Base-by-base conservation (phyloP, 1,140 invertebrate species). In the Chironomus striatipennis region DNA sequence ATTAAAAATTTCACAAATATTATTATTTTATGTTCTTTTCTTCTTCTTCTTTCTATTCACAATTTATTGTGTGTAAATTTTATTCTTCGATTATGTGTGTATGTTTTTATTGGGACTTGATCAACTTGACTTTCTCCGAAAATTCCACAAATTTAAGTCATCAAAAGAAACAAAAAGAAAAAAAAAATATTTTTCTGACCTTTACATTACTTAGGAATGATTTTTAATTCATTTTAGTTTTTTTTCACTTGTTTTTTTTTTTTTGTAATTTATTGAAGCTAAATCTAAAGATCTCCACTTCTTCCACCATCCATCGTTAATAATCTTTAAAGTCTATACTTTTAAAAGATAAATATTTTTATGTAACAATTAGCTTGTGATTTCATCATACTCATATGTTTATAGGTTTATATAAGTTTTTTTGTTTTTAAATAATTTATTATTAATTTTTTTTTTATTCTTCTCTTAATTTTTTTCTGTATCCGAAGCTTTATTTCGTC, bases 351-450 rank as follows among this genome's bases (percentile, higher is more conserved):
- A 70, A 70, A 70, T 70, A 70, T 70, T 70, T 34, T 70, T 21
- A 70, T 70, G 65, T 70, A 70, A 70, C 65, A 70, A 70, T 70
- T 70, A 70, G 65, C 65, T 57, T 57, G 65, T 70, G 65, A 70
- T 70, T 57, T 70, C 65, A 70, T 70, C 65, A 57, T 57, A 57
- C 18, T 70, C 65, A 70, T 70, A 70, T 70, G 65, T 70, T n/a
- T 18, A 70, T 70, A 70, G 65, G 17, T 70, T 70, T 70, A 70
- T 70, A 70, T 70, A 70, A 70, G 17, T 70, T 70, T 70, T 70
- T 67, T 67, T 18, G 3, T 9, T 18, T 70, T 20, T 70, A 18
- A 20, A 70, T 70, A 70, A 8, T n/a, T 70, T 20, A 18, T 70
- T 70, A 70, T 20, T 70, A 18, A 18, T 21, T 70, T 70, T 70